A percentile compares a stretch with the other conserved stretches of the same genome.
These are phyloP conservation scores for Ecdyonurus torrentis DNA, from an alignment of 2,888 invertebrate genomes.

Conservation along the genomic window DNA sequence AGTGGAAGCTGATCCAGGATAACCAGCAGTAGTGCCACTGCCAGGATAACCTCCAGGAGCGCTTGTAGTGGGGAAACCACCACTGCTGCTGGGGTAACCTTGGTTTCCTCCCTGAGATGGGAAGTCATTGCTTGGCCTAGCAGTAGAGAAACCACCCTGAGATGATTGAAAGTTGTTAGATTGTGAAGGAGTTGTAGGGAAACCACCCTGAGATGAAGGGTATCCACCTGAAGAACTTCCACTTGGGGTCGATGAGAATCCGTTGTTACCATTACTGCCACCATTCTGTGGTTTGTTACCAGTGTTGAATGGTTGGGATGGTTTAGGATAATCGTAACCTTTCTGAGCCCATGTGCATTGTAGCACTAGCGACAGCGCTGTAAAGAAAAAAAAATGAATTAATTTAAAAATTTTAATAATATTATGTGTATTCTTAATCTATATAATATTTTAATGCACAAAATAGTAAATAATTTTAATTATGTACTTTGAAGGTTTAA, in stretches of 20 bases:
- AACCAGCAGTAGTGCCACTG: too few relatives aligned
- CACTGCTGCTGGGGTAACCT: not conserved
- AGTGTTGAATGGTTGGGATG: not conserved
- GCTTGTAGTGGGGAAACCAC: not conserved
- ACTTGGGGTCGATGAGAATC: not conserved
- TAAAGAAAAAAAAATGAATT: too few relatives aligned
- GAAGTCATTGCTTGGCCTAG: not conserved
- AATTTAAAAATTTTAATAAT: too few relatives aligned
- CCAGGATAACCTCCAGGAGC: not conserved
- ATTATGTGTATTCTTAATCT: too few relatives aligned
- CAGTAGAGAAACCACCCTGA: not conserved
- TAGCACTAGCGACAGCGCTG: not conserved
- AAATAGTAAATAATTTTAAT: too few relatives aligned
- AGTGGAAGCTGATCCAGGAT: too few relatives aligned
- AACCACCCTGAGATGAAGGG: not conserved
- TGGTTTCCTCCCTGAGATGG: not conserved
- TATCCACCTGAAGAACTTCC: not conserved
- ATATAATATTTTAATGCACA: too few relatives aligned
- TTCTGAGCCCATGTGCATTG: not conserved
- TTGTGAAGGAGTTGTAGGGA: not conserved
- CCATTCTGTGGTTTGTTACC: slow-evolving; percentile 1
- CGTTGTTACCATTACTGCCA: not conserved
- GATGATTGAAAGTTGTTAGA: not conserved
- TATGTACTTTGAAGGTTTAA: too few relatives aligned
- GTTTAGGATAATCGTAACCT: not conserved